phyloP scores from a whole-genome alignment of 2,797 vertebrate genomes.

The Distichodus sexfasciatus region DNA sequence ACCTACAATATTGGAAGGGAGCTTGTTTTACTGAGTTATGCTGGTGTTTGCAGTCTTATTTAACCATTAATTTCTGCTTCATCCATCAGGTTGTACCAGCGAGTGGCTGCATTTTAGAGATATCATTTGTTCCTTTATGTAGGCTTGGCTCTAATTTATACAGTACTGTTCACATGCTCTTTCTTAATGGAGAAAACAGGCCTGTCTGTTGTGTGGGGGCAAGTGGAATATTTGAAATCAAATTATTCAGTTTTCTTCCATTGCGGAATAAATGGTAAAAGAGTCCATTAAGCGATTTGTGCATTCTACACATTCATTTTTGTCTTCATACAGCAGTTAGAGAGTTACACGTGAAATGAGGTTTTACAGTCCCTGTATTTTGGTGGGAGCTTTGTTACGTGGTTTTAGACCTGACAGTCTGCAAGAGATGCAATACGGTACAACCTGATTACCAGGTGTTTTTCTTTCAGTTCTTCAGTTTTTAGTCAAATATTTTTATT shows the following conservation, averaged over 20 bases:
- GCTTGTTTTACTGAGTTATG: constrained; percentile 38
- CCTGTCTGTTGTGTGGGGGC: constrained; percentile 6
- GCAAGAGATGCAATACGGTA: too few relatives aligned
- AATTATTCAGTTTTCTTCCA: neutral
- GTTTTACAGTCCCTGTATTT: too few relatives aligned
- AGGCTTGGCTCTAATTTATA: constrained; percentile 38
- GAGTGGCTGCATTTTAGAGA: constrained; percentile 28
- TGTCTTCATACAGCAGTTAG: too few relatives aligned
- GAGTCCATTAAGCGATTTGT: too few relatives aligned
- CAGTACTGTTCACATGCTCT: constrained; percentile 33
- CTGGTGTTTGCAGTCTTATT: constrained; percentile 38
- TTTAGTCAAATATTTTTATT: too few relatives aligned
- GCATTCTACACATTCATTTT: too few relatives aligned
- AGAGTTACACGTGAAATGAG: too few relatives aligned
- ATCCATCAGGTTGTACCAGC: constrained; percentile 54
- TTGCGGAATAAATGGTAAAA: too few relatives aligned
- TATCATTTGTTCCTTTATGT: constrained; percentile 31
- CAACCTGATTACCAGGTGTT: too few relatives aligned
- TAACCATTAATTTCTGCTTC: constrained; percentile 35
- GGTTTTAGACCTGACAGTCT: too few relatives aligned
- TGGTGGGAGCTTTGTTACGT: too few relatives aligned
- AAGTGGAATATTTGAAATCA: constrained; percentile 20
- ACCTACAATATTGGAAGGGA: neutral
- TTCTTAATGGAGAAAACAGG: constrained; percentile 32
- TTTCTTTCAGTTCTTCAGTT: too few relatives aligned